These are phyloP conservation scores for Chalcosyrphus nemorum DNA, from an alignment of 2,888 invertebrate species.

Conservation along the genomic window DNA sequence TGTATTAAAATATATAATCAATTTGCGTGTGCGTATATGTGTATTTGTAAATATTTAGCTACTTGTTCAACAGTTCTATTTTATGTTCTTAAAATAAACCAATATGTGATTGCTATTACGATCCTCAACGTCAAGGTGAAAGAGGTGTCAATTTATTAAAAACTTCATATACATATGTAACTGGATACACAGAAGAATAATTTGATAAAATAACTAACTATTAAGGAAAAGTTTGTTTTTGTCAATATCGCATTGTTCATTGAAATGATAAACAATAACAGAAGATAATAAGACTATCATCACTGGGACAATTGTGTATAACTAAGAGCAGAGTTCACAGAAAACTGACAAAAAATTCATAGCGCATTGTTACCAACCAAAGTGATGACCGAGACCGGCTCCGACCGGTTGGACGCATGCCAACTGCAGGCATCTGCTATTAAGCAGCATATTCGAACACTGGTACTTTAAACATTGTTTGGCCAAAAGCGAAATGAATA, in stretches of 20 bases:
- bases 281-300: neutral
- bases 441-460: too few species aligned
- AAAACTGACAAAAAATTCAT: slow-evolving; percentile 7
- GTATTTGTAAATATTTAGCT: too few species aligned
- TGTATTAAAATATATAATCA: neutral
- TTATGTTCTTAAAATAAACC: neutral
- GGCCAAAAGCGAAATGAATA: too few species aligned
- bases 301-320: neutral
- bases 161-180: too few species aligned
- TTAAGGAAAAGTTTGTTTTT: neutral
- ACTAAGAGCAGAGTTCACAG: neutral
- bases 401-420: too few species aligned
- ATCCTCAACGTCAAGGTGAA: too few species aligned
- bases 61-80: neutral
- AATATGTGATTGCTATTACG: neutral
- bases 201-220: too few species aligned
- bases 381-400: too few species aligned
- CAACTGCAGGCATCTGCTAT: too few species aligned
- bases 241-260: neutral
- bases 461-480: too few species aligned
- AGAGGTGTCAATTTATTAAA: too few species aligned
- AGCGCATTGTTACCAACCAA: neutral
- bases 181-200: too few species aligned
- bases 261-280: neutral
- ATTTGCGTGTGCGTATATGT: neutral